A percentile compares a stretch with the other conserved stretches of the same genome.
Conservation (phyloP, 2,888 invertebrate genomes). For the Stenichneumon culpator region DNA sequence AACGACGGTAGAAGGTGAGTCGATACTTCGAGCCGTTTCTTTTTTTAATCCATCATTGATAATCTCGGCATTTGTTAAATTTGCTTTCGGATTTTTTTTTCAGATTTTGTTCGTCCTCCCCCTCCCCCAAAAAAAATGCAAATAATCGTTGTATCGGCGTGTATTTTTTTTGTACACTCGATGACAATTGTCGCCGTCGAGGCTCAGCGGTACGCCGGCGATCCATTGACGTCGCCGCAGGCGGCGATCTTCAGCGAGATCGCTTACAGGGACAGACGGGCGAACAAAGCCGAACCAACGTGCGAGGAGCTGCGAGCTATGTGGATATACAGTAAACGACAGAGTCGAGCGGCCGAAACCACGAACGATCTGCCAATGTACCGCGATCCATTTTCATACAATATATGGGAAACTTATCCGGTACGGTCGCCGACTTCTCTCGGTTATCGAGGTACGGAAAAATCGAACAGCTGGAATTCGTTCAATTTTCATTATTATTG, state of each 20-base stretch:
- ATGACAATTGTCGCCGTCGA: constrained; percentile 52
- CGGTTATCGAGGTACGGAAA: constrained; percentile 78
- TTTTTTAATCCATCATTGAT: background rate
- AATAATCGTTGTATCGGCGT: constrained; percentile 63
- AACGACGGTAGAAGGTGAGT: constrained; percentile 52
- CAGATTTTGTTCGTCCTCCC: constrained; percentile 15
- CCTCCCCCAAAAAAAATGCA: constrained; percentile 53
- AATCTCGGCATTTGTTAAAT: background rate
- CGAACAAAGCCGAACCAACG: constrained; percentile 89
- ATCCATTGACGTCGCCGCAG: constrained; percentile 47
- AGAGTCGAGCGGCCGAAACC: constrained; percentile 94
- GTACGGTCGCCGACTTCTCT: constrained; percentile 76
- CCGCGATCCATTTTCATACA: constrained; percentile 93
- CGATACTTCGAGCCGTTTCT: background rate
- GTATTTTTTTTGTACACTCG: constrained; percentile 65
- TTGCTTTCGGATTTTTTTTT: constrained; percentile 25
- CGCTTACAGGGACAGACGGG: constrained; percentile 76
- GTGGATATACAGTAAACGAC: constrained; percentile 96
- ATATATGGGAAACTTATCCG: constrained; percentile 92
- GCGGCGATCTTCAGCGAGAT: constrained; percentile 70
- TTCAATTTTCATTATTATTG: background rate
- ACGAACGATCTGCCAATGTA: constrained; percentile 95
- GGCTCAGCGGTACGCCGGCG: constrained; percentile 35
- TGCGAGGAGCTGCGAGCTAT: constrained; percentile 95
- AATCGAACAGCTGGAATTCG: background rate